These are phyloP conservation scores for Lophura nycthemera DNA, from an alignment of 2,113 vertebrate species.

Conservation along the genomic window DNA sequence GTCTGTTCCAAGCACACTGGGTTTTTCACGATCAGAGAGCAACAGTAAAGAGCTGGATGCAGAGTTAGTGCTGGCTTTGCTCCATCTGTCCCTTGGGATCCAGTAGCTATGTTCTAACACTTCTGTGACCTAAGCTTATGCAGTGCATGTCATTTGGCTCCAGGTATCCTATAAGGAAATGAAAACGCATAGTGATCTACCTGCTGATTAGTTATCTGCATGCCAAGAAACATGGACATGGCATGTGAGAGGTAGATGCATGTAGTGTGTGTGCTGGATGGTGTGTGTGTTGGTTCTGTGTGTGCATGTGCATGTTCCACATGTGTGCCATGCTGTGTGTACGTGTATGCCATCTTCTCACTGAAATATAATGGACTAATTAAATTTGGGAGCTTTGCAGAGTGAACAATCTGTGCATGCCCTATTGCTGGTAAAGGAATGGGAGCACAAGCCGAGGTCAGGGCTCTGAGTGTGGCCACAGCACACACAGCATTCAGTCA, in stretches of 20 bases:
- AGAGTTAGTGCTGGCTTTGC: conserved; percentile 27
- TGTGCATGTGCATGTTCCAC: neutral
- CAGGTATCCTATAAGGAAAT: neutral
- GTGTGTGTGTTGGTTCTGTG: neutral
- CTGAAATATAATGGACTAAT: neutral
- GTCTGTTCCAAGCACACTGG: neutral
- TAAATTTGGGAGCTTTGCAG: neutral
- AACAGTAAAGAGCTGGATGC: neutral
- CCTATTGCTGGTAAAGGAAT: neutral
- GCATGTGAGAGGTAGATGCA: neutral
- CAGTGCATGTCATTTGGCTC: neutral
- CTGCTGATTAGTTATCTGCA: neutral
- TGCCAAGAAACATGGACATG: neutral
- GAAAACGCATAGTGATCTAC: neutral
- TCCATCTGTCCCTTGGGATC: conserved; percentile 25
- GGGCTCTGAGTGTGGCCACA: neutral
- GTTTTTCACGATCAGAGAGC: conserved; percentile 34
- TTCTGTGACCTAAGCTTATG: neutral
- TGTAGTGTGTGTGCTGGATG: neutral
- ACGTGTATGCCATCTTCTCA: rapidly evolving
- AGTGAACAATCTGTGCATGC: neutral
- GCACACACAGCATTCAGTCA: neutral
- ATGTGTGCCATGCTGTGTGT: neutral
- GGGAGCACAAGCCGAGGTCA: neutral
- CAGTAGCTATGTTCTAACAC: neutral